Conservation (phyloP, 2,797 vertebrate species). For the Halcyon smyrnensis region DNA sequence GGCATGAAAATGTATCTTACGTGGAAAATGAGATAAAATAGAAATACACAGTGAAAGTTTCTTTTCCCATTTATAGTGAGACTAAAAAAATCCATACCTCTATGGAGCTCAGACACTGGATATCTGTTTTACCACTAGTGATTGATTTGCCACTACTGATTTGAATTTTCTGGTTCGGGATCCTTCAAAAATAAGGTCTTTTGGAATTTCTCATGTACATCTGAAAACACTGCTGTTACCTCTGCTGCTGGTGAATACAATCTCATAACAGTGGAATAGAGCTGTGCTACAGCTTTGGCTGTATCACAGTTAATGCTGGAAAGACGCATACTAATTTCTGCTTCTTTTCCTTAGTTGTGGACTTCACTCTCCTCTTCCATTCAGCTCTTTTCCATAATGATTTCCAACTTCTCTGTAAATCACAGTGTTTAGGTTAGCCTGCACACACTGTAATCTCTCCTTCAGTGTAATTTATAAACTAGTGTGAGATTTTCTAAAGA, state of each 20-base stretch:
- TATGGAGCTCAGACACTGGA: background rate
- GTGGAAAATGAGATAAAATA: constrained; percentile 50
- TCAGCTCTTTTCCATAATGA: constrained; percentile 6
- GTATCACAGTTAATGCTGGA: background rate
- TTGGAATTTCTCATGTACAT: background rate
- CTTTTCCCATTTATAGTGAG: constrained; percentile 17
- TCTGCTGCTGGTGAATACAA: background rate
- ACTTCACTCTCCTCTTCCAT: background rate
- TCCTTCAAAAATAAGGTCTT: background rate
- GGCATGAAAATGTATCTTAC: constrained; percentile 48
- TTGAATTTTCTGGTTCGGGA: constrained; percentile 15
- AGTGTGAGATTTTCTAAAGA: constrained; percentile 14
- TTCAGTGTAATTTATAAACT: background rate
- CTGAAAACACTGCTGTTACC: background rate
- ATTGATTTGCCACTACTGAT: background rate
- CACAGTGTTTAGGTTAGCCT: constrained; percentile 18
- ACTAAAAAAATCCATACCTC: constrained; percentile 21
- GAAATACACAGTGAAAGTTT: constrained; percentile 23
- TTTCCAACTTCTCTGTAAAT: constrained; percentile 31
- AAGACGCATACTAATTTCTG: background rate
- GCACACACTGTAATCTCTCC: background rate
- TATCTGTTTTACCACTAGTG: constrained; percentile 22
- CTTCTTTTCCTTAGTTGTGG: background rate
- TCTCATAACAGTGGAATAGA: background rate
- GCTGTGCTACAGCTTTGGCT: background rate